Base-by-base conservation (phyloP, 2,888 invertebrate species). In the Clusia tigrina region DNA sequence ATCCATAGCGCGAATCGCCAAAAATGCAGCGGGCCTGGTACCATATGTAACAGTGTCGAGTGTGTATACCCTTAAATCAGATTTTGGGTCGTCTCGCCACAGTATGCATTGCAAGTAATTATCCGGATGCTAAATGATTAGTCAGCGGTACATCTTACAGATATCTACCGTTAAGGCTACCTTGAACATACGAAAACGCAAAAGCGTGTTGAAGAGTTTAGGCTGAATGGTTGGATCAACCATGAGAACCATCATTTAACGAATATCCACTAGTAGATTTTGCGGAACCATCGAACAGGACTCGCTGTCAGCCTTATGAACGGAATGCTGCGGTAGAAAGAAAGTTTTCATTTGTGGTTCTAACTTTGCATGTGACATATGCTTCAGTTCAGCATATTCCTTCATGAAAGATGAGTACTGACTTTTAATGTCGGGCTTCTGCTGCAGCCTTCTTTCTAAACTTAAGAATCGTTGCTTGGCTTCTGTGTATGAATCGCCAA, bases 81-180 rank as follows among this genome's bases (percentile, higher is more conserved):
- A 52, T 1, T 22, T 2, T 24, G 59, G 54, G 9, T 26, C 2
- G 18, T 60, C 17, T 5, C 58, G 26, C 63, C 63, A 63, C 15
- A 63, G 24, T 9, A 58, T 63, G 17, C 63, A 59, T 38, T 58
- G 63, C 12, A 55, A 37, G 23, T 37, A 52, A 56, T 57, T 26
- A 10, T 62, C 62, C 32, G 55, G 24, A 12, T 60, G 25, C 22
- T 18, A 55, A 1, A 60, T 26, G 2, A 18, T 12, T 23, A 60
- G 20, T 18, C 32, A 32, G 18, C 55, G 25, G 32, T 55, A 60
- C 60, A 63, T 63, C 58, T 63, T 63, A 24, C 54, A 53, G 26
- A 62, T 62, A 18, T 62, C 58, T 24, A 25, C 58, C 23, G 53
- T 53, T 17, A 62, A 22, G 5, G 62, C 62, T 24, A 57, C 22